Evolutionary conservation across 92 coral and sea anemone species (phyloP).

Genomic region (Actinostola sp.): DNA sequence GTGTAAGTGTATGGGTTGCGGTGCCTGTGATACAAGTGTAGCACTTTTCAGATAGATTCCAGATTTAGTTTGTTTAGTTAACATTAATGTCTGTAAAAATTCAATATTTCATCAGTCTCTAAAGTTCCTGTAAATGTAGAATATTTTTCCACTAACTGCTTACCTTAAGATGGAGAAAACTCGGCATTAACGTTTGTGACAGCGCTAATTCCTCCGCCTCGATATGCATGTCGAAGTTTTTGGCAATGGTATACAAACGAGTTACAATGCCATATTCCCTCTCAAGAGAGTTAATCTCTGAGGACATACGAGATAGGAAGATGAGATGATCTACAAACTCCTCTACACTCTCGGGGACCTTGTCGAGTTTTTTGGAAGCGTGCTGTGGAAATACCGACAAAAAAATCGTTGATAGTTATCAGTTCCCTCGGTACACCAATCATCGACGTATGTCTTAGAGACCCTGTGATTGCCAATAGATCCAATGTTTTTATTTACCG

Average conservation of each 20-base stretch:
- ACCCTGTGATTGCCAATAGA: too few species aligned
- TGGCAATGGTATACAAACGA: conserved; percentile 81
- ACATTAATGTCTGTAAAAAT: too few species aligned
- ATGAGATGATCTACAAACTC: conserved; percentile 92
- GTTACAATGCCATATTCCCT: conserved; percentile 76
- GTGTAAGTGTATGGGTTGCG: too few species aligned
- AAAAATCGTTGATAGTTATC: not conserved
- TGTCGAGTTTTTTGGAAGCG: conserved; percentile 84
- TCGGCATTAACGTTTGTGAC: conserved; percentile 92
- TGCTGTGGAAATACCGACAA: conserved; percentile 65
- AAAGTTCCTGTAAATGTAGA: too few species aligned
- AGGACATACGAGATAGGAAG: conserved; percentile 79
- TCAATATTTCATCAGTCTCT: too few species aligned
- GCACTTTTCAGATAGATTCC: too few species aligned
- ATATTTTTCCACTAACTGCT: too few species aligned
- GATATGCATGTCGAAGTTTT: conserved; percentile 78
- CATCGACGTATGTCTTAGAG: too few species aligned
- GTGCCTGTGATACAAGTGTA: too few species aligned
- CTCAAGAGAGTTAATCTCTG: conserved; percentile 78
- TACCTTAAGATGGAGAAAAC: conserved; percentile 96
- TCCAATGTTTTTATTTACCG: too few species aligned
- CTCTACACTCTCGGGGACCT: conserved; percentile 83
- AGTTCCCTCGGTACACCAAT: too few species aligned
- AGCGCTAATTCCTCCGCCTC: conserved; percentile 88
- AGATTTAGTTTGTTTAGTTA: too few species aligned